Percentiles rank a stretch among this genome's conserved stretches.
Conservation (phyloP, 1,140 invertebrate species). For the Akabosia matsudoensis region DNA sequence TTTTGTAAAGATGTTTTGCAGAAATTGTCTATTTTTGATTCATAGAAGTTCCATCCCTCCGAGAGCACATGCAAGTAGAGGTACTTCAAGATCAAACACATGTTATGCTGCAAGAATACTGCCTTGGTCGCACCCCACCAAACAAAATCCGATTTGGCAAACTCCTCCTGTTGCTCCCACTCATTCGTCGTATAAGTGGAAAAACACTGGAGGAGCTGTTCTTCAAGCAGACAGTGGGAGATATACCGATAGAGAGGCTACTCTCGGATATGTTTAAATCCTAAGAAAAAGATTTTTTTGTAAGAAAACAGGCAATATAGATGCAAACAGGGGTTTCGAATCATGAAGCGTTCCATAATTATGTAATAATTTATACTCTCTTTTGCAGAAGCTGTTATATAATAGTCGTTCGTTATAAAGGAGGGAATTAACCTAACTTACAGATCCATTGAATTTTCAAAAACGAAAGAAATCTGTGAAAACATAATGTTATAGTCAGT, state of each 20-base stretch:
- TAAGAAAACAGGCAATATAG: too few relatives aligned
- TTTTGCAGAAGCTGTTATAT: too few relatives aligned
- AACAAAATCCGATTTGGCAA: constrained; percentile 65
- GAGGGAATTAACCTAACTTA: too few relatives aligned
- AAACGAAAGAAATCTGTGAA: too few relatives aligned
- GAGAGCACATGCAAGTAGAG: constrained; percentile 62
- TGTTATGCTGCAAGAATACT: constrained; percentile 67
- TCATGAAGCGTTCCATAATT: too few relatives aligned
- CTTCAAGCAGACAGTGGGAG: constrained; percentile 67
- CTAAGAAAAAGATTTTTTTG: too few relatives aligned
- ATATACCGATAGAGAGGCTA: constrained; percentile 66
- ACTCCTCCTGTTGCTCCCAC: constrained; percentile 66
- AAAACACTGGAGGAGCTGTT: constrained; percentile 63
- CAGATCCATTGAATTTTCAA: too few relatives aligned
- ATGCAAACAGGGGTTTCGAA: too few relatives aligned
- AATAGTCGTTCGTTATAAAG: too few relatives aligned
- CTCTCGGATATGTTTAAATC: constrained; percentile 60
- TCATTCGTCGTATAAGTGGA: constrained; percentile 57
- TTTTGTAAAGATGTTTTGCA: not conserved
- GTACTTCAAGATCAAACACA: constrained; percentile 74
- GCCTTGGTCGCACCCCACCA: constrained; percentile 47
- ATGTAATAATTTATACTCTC: too few relatives aligned
- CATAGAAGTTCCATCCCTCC: constrained; percentile 64
- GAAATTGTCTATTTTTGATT: not conserved
- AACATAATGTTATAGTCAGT: too few relatives aligned